A percentile compares a stretch with the other conserved stretches of the same genome.
phyloP scores from a whole-genome alignment of 2,113 vertebrate species.

The Hypocryptadius cinnamomeus region DNA sequence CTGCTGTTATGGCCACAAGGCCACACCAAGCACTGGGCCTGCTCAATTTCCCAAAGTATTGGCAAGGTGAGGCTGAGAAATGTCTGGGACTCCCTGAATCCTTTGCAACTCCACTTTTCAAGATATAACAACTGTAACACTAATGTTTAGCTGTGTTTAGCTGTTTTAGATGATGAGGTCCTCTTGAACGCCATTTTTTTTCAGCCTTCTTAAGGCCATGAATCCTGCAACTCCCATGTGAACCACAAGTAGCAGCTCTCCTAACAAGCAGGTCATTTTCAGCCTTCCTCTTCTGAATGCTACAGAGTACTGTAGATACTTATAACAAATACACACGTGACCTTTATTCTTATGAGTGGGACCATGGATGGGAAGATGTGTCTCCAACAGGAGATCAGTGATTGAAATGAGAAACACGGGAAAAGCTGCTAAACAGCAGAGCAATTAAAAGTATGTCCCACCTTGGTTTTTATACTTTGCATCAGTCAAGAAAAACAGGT shows the following conservation, averaged over 20 bases:
- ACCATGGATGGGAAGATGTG: neutral
- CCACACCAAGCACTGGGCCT: neutral
- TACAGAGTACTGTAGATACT: neutral
- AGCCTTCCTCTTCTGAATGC: neutral
- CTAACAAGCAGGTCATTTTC: neutral
- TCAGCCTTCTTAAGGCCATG: neutral
- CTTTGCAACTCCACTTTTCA: neutral
- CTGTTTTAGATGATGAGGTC: neutral
- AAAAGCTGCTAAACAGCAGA: neutral
- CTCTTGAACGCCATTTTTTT: neutral
- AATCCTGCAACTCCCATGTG: neutral
- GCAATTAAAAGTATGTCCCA: neutral
- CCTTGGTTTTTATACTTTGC: neutral
- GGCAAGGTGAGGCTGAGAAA: neutral
- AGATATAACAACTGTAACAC: neutral
- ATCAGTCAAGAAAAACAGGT: neutral
- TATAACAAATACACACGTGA: neutral
- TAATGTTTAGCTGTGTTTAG: neutral
- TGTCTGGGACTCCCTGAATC: neutral
- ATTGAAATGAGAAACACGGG: neutral
- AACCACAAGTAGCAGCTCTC: neutral
- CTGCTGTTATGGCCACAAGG: neutral
- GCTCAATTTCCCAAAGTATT: neutral
- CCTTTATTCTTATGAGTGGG: neutral
- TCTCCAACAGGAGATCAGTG: neutral